Conservation (phyloP, 1,140 invertebrate species). For the Kradibia gibbosae region DNA sequence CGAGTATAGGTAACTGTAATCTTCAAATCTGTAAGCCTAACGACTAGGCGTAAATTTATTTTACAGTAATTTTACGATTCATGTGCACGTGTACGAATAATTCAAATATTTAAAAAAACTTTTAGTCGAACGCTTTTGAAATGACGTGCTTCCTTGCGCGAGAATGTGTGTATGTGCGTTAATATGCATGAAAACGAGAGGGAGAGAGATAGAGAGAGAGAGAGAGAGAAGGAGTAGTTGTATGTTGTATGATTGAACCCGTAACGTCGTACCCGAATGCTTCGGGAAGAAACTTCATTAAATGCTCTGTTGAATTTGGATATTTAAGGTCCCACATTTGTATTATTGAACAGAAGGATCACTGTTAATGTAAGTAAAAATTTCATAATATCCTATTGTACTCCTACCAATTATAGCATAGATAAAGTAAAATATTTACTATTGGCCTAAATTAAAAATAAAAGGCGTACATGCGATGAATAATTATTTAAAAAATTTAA, state of each 20-base stretch:
- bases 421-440: too few relatives aligned
- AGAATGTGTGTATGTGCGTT: neutral
- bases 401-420: too few relatives aligned
- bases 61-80: too few relatives aligned
- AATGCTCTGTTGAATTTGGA: neutral
- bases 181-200: neutral
- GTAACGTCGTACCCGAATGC: slow-evolving; percentile 1
- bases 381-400: neutral
- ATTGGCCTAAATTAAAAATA: too few relatives aligned
- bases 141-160: too few relatives aligned
- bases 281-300: slow-evolving; percentile 40
- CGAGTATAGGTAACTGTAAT: too few relatives aligned
- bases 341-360: neutral
- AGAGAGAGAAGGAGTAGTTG: neutral
- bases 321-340: neutral
- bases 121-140: neutral
- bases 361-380: neutral
- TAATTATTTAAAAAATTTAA: too few relatives aligned
- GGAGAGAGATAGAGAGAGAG: neutral
- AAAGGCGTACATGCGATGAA: too few relatives aligned
- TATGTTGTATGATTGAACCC: neutral
- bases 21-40: too few relatives aligned
- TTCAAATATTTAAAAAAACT: neutral
- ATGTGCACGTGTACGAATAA: neutral
- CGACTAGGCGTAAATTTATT: too few relatives aligned